Base-by-base conservation (phyloP, 2,888 invertebrate species). In the Dicranocentrus wangi region DNA sequence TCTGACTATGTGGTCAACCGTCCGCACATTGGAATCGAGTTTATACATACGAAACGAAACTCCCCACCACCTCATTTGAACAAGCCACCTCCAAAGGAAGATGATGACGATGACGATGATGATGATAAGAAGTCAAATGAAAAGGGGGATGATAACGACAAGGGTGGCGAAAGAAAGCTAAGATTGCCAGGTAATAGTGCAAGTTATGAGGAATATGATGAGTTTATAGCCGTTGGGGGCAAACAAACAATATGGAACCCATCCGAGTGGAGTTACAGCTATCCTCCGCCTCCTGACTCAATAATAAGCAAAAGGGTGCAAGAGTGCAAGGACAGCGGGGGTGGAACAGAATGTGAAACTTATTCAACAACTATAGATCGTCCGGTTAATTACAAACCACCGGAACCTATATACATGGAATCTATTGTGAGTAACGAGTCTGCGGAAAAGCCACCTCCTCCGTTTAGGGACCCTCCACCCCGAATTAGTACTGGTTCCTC, bases 1-100 rank as follows among this genome's bases (percentile, higher is more conserved):
- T 75, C 61, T 0, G 82, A 84, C 27, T 84, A 82, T 58, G 84
- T 84, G 2, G 70, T 77, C 21, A 77, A 82, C 25, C 84, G 84
- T 10, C 84, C 84, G 0, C 81, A 84, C 42, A 27, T 84, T 53
- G 81, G 82, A 32, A 28, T 84, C 15, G 84, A 84, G 32, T 71
- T 84, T 39, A 71, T 79, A 19, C 69, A 76, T 21, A 81, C 69
- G 15, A 71, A 68, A 47, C 55, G 80, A 5, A 65, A 77, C 8
- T 15, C 27, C 17, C 77, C 77, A 1, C 69, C 75, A 7, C 75
- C 77, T 7, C 82, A 82, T 39, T 53, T 25, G 17, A 23, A n/a
- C 2, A 25, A 13, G 10, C 65, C 71, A 17, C 80, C 73, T 19
- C 66, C 53, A 28, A 79, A 80, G 53, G 66, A 43, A 0, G 71